Percentiles rank a stretch among this genome's conserved stretches.
phyloP scores from a whole-genome alignment of 2,113 vertebrate species.

The Python bivittatus region DNA sequence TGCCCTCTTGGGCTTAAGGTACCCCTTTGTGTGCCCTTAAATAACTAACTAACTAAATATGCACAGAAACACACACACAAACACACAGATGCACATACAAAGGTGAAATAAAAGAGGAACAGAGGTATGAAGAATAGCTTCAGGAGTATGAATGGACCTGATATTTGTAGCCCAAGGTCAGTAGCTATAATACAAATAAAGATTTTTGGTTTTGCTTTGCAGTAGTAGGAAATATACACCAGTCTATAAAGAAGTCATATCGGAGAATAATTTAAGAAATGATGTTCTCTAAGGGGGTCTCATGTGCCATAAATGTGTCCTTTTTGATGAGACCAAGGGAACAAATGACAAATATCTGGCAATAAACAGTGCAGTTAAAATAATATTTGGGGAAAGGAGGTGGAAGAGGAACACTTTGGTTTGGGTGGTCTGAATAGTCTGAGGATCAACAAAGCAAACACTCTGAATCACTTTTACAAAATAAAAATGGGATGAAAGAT shows the following conservation, averaged over 20 bases:
- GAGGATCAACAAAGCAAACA: background rate
- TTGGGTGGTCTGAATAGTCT: background rate
- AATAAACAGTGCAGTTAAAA: conserved; percentile 7
- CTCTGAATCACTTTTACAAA: background rate
- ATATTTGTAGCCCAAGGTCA: conserved; percentile 60
- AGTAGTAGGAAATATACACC: conserved; percentile 51
- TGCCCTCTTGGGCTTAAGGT: conserved; percentile 47
- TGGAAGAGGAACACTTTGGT: conserved; percentile 22
- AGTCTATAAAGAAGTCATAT: conserved; percentile 50
- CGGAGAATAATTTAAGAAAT: conserved; percentile 57
- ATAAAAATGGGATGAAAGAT: background rate
- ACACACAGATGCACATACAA: background rate
- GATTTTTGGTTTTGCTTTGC: conserved; percentile 40
- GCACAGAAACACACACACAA: too few species aligned
- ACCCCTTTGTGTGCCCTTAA: conserved; percentile 58
- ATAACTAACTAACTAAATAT: background rate
- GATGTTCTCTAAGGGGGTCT: conserved; percentile 26
- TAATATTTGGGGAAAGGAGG: background rate
- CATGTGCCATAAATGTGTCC: conserved; percentile 9
- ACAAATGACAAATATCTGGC: conserved; percentile 18
- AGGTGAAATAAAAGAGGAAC: conserved; percentile 37
- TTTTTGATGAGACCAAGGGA: background rate
- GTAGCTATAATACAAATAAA: conserved; percentile 42
- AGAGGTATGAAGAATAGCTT: conserved; percentile 51
- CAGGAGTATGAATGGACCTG: conserved; percentile 41